Base-by-base conservation (phyloP, 2,888 invertebrate genomes). In the Zygaena filipendulae region DNA sequence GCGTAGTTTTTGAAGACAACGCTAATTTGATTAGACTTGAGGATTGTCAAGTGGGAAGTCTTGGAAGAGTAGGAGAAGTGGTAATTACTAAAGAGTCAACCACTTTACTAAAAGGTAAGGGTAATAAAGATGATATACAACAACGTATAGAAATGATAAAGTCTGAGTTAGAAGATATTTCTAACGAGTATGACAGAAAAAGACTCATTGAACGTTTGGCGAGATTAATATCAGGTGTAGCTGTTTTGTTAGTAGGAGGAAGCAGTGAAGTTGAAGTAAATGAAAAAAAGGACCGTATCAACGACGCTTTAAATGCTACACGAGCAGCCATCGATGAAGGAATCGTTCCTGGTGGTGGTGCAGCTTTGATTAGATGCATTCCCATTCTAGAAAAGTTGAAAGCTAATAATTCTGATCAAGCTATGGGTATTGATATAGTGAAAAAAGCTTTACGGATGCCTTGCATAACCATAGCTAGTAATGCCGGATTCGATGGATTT, bases 251-350 rank as follows among this genome's bases (percentile, higher is more conserved):
- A 45, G 87, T 96, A 43, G 95, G 96, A 24, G 96, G 96, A 26
- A 90, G 91, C 35, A 90, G 89, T 56, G 91, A 91, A 48, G 54
- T 97, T 9, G 97, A 97, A 75, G 95, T 97, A 1, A 94, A 91
- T 52, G 97, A 97, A 74, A 96, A 95, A 75, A 97, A 96, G 68
- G 96, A 97, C 61, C 83, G 97, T 24, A 94, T 97, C 1, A 92
- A 92, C 52, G 97, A 97, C 71, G 97, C 97, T 2, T 80, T 97
- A 4, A 94, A 95, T 62, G 97, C 97, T 13, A 97, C 97, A 1
- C 83, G 94, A 25, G 96, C 97, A 27, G 97, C 97, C 18, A 89
- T 97, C 36, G 92, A 95, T 60, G 97, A 97, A 79, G 97, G 97
- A 24, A 94, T 97, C 54, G 96, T 97, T 38, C 92, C 96, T 32